These are phyloP conservation scores for Lathamus discolor DNA, from an alignment of 2,113 vertebrate species.

Conservation along the genomic window DNA sequence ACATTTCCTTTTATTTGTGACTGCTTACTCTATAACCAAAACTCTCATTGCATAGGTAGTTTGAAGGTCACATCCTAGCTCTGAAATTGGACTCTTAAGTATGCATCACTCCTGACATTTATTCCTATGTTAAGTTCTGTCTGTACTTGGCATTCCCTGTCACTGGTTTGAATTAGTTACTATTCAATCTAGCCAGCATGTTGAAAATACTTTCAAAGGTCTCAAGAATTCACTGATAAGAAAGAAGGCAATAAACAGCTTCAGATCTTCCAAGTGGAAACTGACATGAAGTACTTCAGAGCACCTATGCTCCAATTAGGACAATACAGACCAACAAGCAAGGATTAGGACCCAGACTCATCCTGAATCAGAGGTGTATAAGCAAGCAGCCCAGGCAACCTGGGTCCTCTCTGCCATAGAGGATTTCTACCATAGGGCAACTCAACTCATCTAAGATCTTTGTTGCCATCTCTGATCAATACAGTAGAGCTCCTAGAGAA, in stretches of 20 bases:
- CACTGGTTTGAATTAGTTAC: background rate
- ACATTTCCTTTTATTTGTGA: background rate
- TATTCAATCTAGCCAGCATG: background rate
- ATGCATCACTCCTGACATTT: background rate
- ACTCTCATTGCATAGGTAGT: background rate
- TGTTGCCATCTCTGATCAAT: background rate
- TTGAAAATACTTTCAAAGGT: background rate
- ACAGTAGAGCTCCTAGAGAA: background rate
- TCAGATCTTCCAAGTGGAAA: background rate
- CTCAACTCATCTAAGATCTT: background rate
- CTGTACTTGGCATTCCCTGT: background rate
- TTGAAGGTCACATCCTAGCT: background rate
- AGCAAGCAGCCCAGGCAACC: background rate
- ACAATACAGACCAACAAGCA: background rate
- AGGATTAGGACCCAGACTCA: background rate
- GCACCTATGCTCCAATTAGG: background rate
- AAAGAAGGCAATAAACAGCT: background rate
- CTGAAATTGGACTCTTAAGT: background rate
- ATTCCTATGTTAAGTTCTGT: background rate
- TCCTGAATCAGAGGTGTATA: rapidly evolving
- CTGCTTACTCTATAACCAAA: background rate
- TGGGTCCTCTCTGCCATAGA: no score
- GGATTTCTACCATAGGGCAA: background rate
- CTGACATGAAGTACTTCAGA: background rate
- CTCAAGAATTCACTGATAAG: background rate